These are phyloP conservation scores for Agonopterix subpropinquella DNA, from an alignment of 2,888 invertebrate genomes.

Conservation along the genomic window DNA sequence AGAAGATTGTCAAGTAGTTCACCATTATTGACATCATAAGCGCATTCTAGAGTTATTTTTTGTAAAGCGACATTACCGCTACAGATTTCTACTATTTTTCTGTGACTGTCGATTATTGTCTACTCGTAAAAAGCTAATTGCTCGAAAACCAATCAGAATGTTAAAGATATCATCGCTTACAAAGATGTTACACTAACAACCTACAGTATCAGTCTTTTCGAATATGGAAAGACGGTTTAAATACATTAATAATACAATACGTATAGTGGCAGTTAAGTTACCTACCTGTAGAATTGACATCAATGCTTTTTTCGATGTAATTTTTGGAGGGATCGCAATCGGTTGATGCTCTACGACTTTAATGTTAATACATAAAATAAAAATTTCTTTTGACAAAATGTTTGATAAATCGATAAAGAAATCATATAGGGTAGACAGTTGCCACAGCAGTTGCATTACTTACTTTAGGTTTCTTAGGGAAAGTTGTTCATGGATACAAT, in stretches of 20 bases:
- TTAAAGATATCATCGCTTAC: constrained; percentile 1
- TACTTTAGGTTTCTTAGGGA: too few relatives aligned
- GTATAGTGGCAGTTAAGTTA: not conserved
- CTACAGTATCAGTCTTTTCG: constrained; percentile 27
- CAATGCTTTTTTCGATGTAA: too few relatives aligned
- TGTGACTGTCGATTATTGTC: too few relatives aligned
- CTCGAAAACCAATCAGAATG: not conserved
- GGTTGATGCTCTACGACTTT: too few relatives aligned
- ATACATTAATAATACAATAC: constrained; percentile 13
- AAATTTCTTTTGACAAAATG: too few relatives aligned
- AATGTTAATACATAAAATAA: too few relatives aligned
- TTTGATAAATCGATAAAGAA: too few relatives aligned
- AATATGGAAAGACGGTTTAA: constrained; percentile 25
- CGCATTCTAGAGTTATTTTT: not conserved
- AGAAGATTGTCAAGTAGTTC: not conserved
- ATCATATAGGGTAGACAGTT: too few relatives aligned
- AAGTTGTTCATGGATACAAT: too few relatives aligned
- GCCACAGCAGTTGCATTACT: too few relatives aligned
- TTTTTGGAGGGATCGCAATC: not conserved
- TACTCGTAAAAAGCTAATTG: not conserved
- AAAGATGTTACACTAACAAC: constrained; percentile 10
- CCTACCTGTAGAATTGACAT: too few relatives aligned
- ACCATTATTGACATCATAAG: not conserved
- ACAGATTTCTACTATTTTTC: too few relatives aligned
- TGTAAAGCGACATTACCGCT: not conserved